Conservation (phyloP, 2,888 invertebrate species). For the Thymelicus acteon region DNA sequence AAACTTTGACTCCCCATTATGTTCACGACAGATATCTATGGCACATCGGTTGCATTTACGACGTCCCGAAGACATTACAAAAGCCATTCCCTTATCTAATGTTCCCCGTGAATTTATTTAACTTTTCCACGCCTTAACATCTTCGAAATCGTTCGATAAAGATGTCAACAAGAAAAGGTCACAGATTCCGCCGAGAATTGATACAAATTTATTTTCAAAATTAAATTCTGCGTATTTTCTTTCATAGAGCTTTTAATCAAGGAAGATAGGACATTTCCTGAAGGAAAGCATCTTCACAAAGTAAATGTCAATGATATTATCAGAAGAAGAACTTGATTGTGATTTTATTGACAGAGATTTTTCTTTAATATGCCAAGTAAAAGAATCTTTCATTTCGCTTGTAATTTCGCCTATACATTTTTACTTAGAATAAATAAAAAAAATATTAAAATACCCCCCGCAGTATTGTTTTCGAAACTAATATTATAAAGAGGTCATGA, state of each 20-base stretch:
- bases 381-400: too few relatives aligned
- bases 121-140: conserved; percentile 80
- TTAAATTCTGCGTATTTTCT: conserved; percentile 37
- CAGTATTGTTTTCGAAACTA: too few relatives aligned
- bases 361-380: too few relatives aligned
- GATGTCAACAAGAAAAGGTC: conserved; percentile 79
- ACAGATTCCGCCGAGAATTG: conserved; percentile 57
- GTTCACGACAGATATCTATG: conserved; percentile 72
- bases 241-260: conserved; percentile 7
- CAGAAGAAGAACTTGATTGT: too few relatives aligned
- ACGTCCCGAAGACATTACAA: conserved; percentile 83
- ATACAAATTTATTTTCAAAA: conserved; percentile 40
- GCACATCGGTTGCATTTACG: conserved; percentile 81
- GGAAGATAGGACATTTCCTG: neutral
- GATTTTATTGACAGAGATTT: too few relatives aligned
- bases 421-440: too few relatives aligned
- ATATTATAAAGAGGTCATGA: too few relatives aligned
- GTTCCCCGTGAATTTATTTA: conserved; percentile 81
- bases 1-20: conserved; percentile 48
- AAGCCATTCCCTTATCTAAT: conserved; percentile 83
- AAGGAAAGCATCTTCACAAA: neutral
- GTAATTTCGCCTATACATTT: too few relatives aligned
- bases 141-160: conserved; percentile 79
- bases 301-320: neutral
- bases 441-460: too few relatives aligned